Evolutionary conservation across 2,797 vertebrate species (phyloP).

Genomic region (Chiroxiphia lanceolata): DNA sequence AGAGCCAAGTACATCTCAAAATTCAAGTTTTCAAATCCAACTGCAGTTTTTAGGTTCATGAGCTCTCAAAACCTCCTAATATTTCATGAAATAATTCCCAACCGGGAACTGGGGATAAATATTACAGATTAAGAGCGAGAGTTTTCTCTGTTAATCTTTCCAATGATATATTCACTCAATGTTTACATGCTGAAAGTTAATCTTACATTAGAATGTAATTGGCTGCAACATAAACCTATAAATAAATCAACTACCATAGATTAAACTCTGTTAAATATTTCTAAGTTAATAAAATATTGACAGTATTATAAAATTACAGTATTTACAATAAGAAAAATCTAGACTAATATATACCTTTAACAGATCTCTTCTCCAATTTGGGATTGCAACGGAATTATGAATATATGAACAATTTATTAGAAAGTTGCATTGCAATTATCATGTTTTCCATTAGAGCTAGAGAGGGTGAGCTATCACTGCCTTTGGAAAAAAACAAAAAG

Average conservation of each 20-base stretch:
- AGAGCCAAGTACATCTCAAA: neutral
- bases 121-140: slow-evolving; percentile 67
- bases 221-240: slow-evolving; percentile 78
- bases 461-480: slow-evolving; percentile 69
- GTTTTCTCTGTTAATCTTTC: slow-evolving; percentile 73
- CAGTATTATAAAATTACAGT: slow-evolving; percentile 83
- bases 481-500: slow-evolving; percentile 65
- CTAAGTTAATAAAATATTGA: slow-evolving; percentile 82
- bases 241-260: slow-evolving; percentile 79
- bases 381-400: slow-evolving; percentile 64
- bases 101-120: slow-evolving; percentile 60
- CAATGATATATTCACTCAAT: slow-evolving; percentile 60
- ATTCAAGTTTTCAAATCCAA: slow-evolving; percentile 61
- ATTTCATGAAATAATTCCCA: slow-evolving; percentile 51
- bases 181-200: slow-evolving; percentile 76
- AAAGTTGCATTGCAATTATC: slow-evolving; percentile 77
- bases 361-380: slow-evolving; percentile 77
- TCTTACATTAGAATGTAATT: slow-evolving; percentile 80
- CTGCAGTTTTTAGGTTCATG: slow-evolving; percentile 48
- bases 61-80: slow-evolving; percentile 47
- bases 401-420: slow-evolving; percentile 77
- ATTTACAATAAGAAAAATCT: slow-evolving; percentile 82
- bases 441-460: slow-evolving; percentile 66
- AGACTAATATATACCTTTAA: slow-evolving; percentile 81
- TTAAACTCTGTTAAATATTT: slow-evolving; percentile 81